Base-by-base conservation (phyloP, 2,113 vertebrate species). In the Phoenicopterus ruber region DNA sequence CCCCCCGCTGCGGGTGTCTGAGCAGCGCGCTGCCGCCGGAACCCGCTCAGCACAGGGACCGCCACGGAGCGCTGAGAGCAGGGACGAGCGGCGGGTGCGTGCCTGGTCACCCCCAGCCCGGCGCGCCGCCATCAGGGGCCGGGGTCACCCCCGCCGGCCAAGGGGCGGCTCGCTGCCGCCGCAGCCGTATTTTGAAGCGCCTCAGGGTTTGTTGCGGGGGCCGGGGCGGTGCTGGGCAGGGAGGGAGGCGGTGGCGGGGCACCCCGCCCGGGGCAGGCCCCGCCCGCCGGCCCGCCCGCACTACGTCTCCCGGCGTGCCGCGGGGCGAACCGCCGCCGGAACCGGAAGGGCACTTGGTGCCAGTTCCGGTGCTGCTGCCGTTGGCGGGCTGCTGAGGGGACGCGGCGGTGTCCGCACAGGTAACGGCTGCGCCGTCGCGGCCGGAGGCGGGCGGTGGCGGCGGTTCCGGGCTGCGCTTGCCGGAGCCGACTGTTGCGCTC, bases 161-260 rank as follows among this genome's bases (percentile, higher is more conserved):
- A 25, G 8, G 5, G 11, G 29, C 11, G 3, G 5, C 42, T 15
- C 50, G 14, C 19, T 7, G 10, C 29, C 15, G 24, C 24, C 21
- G 31, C 54, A 16, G 8, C 29, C 6, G 9, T 1, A 1, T 14
- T 9, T 7, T 1, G 28, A 4, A 10, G 10, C 1, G 6, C 15
- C 50, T n/a, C 66, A 3, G 8, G 2, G 15, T 4, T 14, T 1
- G 16, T 0, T 0, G 7, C 32, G 2, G 5, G 2, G 4, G 16
- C 4, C 4, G 24, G 6, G 6, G 40, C 8, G 15, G 36, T 2
- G 49, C 52, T 1, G 40, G 47, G 19, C 31, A 8, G 7, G 18
- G 38, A 34, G 17, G 13, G 72, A 13, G n/a, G 13, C 3, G 22
- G 36, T 1, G 9, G 32, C 4, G 6, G 10, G 9, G 11, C 22